These are phyloP conservation scores for Tapirus terrestris DNA, from an alignment of 2,113 vertebrate species.

Conservation along the genomic window DNA sequence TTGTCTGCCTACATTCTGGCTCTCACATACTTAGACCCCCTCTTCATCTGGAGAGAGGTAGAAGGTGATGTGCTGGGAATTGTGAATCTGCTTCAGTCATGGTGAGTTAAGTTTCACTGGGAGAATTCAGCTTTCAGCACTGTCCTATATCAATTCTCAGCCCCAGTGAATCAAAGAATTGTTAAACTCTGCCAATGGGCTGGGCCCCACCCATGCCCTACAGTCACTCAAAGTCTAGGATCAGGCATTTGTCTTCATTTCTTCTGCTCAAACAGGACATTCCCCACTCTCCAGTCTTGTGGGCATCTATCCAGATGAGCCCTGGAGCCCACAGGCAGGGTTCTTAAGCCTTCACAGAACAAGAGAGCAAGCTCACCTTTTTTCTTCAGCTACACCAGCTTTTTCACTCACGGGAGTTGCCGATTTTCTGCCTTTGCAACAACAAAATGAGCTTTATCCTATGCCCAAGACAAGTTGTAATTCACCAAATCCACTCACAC, in stretches of 20 bases:
- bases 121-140: background rate
- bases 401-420: background rate
- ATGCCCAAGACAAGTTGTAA: conserved; percentile 53
- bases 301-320: background rate
- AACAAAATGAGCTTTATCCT: conserved; percentile 61
- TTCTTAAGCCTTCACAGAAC: background rate
- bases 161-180: background rate
- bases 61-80: background rate
- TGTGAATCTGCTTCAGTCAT: background rate
- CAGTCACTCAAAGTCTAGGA: background rate
- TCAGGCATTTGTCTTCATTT: background rate
- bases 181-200: background rate
- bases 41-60: background rate
- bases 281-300: background rate
- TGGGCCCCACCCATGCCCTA: background rate
- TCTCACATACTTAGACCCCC: background rate
- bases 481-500: conserved; percentile 61
- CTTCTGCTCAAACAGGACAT: background rate
- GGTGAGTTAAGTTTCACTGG: background rate
- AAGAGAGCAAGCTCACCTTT: background rate
- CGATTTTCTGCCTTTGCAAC: conserved; percentile 56
- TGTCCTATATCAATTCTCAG: background rate
- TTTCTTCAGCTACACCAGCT: background rate
- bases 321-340: background rate
- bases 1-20: background rate